Conservation (phyloP, 1,140 invertebrate species). For the Lasioglossum albipes region DNA sequence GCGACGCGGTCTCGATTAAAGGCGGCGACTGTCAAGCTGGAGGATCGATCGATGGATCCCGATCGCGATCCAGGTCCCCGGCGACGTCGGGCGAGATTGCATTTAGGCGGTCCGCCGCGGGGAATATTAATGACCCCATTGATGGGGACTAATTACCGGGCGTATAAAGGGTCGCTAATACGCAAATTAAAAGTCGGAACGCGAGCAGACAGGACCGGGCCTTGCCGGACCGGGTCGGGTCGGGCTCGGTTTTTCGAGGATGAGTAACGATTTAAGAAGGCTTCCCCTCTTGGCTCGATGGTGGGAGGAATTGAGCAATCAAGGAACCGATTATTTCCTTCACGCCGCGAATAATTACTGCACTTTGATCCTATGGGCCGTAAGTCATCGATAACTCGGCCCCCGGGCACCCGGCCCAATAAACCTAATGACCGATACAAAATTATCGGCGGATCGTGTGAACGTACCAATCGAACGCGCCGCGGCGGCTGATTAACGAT, state of each 20-base stretch:
- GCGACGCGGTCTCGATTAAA: conserved; percentile 15
- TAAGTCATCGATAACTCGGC: conserved; percentile 63
- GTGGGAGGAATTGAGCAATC: conserved; percentile 73
- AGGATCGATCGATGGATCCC: conserved; percentile 21
- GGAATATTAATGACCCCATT: conserved; percentile 67
- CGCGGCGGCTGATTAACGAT: conserved; percentile 49
- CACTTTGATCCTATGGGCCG: conserved; percentile 57
- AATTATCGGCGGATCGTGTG: conserved; percentile 59
- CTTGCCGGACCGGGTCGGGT: neutral
- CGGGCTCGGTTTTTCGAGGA: no score
- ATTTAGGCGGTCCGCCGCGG: conserved; percentile 29
- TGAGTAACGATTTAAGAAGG: no score
- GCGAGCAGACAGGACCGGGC: neutral
- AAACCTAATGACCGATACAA: conserved; percentile 63
- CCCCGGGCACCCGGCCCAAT: conserved; percentile 24
- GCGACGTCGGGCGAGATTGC: conserved; percentile 56
- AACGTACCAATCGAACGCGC: conserved; percentile 46
- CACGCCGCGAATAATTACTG: conserved; percentile 60
- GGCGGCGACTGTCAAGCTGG: neutral
- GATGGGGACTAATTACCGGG: conserved; percentile 66
- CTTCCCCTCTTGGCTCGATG: neutral
- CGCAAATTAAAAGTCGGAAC: conserved; percentile 66
- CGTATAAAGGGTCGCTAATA: conserved; percentile 60
- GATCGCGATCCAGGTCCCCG: conserved; percentile 11
- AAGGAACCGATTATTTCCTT: conserved; percentile 57